Conservation (phyloP, 2,797 vertebrate species). For the Galago senegalensis region DNA sequence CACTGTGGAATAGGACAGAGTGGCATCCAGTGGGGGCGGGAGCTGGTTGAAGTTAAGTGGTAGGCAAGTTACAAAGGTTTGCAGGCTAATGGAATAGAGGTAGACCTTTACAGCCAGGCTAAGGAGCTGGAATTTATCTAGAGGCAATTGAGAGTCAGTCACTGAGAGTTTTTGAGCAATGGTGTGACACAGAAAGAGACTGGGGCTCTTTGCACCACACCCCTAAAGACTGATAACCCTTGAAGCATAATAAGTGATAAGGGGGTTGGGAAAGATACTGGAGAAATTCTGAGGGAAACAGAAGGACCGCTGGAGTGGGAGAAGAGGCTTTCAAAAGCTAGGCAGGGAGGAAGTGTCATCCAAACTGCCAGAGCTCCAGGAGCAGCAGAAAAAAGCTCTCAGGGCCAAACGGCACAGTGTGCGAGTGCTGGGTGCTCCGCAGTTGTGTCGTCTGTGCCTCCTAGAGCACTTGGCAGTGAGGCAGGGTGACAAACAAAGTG, state of each 20-base stretch:
- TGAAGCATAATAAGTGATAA: neutral
- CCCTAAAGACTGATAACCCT: neutral
- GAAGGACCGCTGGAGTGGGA: neutral
- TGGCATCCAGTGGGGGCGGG: neutral
- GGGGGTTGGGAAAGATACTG: neutral
- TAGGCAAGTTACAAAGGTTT: neutral
- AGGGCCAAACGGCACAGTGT: accelerated
- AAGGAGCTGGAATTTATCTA: neutral
- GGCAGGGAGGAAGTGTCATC: neutral
- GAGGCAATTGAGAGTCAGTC: neutral
- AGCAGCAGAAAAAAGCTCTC: accelerated
- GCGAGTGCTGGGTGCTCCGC: accelerated
- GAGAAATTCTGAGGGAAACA: neutral
- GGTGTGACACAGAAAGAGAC: neutral
- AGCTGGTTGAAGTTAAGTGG: neutral
- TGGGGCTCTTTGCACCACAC: neutral
- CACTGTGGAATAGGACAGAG: neutral
- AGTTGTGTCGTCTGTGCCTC: neutral
- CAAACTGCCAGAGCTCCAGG: neutral
- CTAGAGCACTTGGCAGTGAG: neutral
- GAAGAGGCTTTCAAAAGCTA: neutral
- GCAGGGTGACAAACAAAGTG: neutral
- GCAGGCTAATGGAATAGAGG: neutral
- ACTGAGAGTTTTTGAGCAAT: neutral
- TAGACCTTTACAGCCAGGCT: neutral